These are phyloP conservation scores for Sylvilagus bachmani DNA, from an alignment of 2,113 vertebrate genomes.

Conservation along the genomic window DNA sequence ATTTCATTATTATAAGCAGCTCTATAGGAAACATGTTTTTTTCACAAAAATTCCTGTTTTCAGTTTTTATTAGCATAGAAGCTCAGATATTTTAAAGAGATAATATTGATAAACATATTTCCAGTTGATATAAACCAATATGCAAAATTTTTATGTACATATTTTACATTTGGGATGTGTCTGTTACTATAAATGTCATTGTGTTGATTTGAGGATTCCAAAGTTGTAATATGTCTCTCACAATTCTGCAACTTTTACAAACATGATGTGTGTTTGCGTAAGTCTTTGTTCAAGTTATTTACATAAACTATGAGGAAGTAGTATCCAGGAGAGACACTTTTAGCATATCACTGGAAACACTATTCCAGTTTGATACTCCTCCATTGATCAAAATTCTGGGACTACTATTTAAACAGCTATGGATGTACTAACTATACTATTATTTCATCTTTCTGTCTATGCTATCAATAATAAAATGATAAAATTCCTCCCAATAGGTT, in stretches of 20 bases:
- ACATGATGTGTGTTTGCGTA: neutral
- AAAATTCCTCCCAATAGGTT: neutral
- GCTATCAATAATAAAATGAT: neutral
- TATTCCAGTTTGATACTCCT: neutral
- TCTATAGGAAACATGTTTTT: neutral
- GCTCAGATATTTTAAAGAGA: neutral
- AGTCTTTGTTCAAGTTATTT: neutral
- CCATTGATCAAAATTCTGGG: neutral
- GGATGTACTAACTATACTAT: neutral
- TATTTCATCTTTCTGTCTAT: neutral
- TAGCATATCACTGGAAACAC: neutral
- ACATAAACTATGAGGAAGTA: neutral
- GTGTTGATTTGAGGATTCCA: neutral
- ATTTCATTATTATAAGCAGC: slow-evolving; percentile 4
- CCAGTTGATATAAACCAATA: slow-evolving; percentile 19
- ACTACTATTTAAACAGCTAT: neutral
- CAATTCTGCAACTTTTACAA: neutral
- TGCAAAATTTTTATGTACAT: neutral
- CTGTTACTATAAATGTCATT: slow-evolving; percentile 10
- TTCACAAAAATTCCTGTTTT: neutral
- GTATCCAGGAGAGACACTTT: neutral
- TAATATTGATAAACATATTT: neutral
- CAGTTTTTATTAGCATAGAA: slow-evolving; percentile 21
- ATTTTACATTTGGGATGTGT: neutral
- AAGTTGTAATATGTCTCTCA: neutral